phyloP scores from a whole-genome alignment of 2,888 invertebrate genomes.

The Limnephilus auricula region DNA sequence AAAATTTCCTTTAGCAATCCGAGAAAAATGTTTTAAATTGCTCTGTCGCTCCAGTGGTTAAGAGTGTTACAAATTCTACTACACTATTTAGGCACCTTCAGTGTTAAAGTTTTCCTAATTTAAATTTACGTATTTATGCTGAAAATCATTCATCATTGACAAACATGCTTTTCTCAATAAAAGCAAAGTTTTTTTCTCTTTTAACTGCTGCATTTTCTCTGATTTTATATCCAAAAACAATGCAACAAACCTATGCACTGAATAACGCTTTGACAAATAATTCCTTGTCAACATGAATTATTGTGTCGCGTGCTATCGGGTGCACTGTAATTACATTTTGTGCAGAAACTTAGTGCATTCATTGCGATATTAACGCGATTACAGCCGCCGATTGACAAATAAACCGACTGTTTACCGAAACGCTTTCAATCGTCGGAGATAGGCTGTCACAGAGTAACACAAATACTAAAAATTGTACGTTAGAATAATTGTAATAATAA shows the following conservation, averaged over 20 bases:
- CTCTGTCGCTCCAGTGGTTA: too few species aligned
- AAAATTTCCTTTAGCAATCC: too few species aligned
- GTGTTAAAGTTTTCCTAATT: too few species aligned
- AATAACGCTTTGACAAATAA: slow-evolving; percentile 26
- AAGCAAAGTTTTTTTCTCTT: background rate
- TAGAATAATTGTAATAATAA: background rate
- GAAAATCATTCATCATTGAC: too few species aligned
- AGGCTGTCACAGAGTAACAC: background rate
- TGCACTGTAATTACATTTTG: slow-evolving; percentile 26
- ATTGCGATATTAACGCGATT: slow-evolving; percentile 29
- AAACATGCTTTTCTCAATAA: too few species aligned
- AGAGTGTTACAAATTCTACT: too few species aligned
- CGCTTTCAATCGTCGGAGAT: background rate
- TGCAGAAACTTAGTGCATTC: slow-evolving; percentile 9
- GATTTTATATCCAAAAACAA: background rate
- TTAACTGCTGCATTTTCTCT: background rate
- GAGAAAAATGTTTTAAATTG: too few species aligned
- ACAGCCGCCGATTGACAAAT: background rate
- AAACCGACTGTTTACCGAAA: background rate
- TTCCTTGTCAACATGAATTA: slow-evolving; percentile 37
- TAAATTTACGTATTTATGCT: too few species aligned
- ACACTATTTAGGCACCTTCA: too few species aligned
- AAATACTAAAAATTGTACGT: background rate
- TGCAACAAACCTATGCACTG: background rate
- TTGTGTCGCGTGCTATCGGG: slow-evolving; percentile 16